Evolutionary conservation across 1,140 invertebrate genomes (phyloP), one percentile per base, ranked within the genome.

Genomic region (Calycopis cecrops): DNA sequence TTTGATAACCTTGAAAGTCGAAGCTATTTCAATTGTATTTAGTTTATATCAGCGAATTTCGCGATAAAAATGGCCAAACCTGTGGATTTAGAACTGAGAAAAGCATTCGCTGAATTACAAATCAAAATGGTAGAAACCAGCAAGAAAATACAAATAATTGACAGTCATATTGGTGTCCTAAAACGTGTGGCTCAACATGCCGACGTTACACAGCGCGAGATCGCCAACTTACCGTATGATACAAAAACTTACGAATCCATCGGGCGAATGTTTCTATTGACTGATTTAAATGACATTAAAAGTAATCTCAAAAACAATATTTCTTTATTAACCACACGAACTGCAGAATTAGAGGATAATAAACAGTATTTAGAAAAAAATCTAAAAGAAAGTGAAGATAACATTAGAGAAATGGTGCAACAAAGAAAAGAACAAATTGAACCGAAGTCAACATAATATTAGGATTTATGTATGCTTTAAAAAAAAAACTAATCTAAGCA

Each of bases 61-160:
- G 2, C 21, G 21, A 28, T 28, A 33, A 59, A 40, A 14, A 86
- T 86, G 83, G 68, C 83, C 16, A 84, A 73, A 62, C 73, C 76
- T 11, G 71, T 84, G 14, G 90, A 91, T 72, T 74, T 89, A 62
- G 90, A 91, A 73, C 66, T 91, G 34, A 89, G 88, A 70, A 91
- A 96, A 90, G 95, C 95, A 9, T 97, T 97, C 75, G 79, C 90
- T 18, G 95, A 97, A 64, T 83, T 97, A 35, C 95, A 97, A 73
- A 88, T 91, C n/a, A 96, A 96, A 87, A 92, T 94, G 90, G 87
- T 95, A 1, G 92, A 93, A 61, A 95, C 95, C 0, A 91, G 89
- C 53, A 93, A 96, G 74, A 95, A 95, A 80, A 83, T 96, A 40
- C 92, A 93, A 75, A 71, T 95, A 37, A 91, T 94, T 9, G 94